Base-by-base conservation (phyloP, 2,113 vertebrate species). In the Sebastes schlegelii region DNA sequence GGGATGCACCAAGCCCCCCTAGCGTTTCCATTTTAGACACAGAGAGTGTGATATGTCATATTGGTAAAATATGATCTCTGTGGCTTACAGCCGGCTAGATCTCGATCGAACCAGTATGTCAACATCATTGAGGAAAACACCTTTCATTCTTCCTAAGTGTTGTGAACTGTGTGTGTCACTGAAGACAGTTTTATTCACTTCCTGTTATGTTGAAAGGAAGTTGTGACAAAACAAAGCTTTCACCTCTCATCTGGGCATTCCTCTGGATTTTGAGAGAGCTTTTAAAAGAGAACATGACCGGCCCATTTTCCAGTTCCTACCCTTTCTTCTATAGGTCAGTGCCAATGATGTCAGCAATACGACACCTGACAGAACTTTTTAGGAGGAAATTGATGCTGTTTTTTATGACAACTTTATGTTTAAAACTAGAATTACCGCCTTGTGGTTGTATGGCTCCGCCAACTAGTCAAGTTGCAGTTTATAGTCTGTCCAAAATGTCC, bases 1-100 rank as follows among this genome's bases (percentile, higher is more conserved):
- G 64, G 21, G 26, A 17, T 42, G 6, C 4, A 73, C 45, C 49
- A 2, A 78, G 26, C 75, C 74, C 0, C 43, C 55, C 14, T 23
- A 12, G 23, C 43, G 16, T 88, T 87, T 82, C 87, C 67, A 79
- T 57, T 65, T n/a, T 3, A 64, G 62, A 43, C 40, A 64, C 21
- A 26, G 26, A 60, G 26, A 12, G 11, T 23, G 10, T 21, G 4
- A 57, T 57, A 2, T 69, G 6, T 43, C 19, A n/a, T 1, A 54
- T 7, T 51, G 1, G 0, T 21, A 17, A 55, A 73, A n/a, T 14
- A 34, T 17, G 4, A n/a, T 8, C 11, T 64, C 17, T 64, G 43
- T 65, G 42, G 43, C 9, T 45, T 4, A 4, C 23, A 48, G 7
- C 34, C 34, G 46, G 49, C 46, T 49, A 16, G 26, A 42, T 42